Evolutionary conservation across 2,113 vertebrate species (phyloP).

Genomic region (Strix aluco): DNA sequence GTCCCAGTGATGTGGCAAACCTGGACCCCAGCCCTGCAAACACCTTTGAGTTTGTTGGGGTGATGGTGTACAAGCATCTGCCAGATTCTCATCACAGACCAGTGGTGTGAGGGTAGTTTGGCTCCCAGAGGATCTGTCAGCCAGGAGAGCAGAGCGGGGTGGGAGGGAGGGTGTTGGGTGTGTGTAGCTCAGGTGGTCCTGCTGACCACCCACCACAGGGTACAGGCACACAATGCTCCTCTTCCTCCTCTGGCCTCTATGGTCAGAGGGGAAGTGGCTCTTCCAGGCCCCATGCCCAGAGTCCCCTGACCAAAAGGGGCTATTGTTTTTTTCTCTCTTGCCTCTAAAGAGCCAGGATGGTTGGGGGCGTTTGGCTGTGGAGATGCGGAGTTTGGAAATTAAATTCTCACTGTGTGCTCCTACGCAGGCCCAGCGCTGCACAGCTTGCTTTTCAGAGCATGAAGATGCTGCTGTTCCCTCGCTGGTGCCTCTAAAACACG

Average conservation of each 20-base stretch:
- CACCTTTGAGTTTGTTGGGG: not conserved
- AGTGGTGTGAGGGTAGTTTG: not conserved
- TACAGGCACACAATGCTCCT: not conserved
- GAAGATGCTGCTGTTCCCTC: not conserved
- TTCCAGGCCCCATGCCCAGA: not conserved
- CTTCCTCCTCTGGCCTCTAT: not conserved
- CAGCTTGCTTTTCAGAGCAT: not conserved
- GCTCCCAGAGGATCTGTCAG: not conserved
- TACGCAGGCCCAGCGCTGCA: not conserved
- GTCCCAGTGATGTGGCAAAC: fast-evolving
- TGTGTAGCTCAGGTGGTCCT: not conserved
- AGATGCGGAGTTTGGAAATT: not conserved
- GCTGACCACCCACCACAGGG: not conserved
- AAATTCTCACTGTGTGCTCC: not conserved
- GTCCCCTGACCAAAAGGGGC: not conserved
- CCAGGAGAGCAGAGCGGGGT: not conserved
- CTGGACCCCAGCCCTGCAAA: not conserved
- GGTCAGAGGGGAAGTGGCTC: not conserved
- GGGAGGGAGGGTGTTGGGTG: fast-evolving
- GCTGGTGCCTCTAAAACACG: not conserved
- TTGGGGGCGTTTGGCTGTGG: not conserved
- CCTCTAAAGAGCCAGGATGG: not conserved
- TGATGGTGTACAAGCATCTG: not conserved
- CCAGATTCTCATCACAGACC: not conserved
- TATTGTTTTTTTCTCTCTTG: not conserved